Conservation (phyloP, 1,140 invertebrate genomes). For the Bradysia coprophila region DNA sequence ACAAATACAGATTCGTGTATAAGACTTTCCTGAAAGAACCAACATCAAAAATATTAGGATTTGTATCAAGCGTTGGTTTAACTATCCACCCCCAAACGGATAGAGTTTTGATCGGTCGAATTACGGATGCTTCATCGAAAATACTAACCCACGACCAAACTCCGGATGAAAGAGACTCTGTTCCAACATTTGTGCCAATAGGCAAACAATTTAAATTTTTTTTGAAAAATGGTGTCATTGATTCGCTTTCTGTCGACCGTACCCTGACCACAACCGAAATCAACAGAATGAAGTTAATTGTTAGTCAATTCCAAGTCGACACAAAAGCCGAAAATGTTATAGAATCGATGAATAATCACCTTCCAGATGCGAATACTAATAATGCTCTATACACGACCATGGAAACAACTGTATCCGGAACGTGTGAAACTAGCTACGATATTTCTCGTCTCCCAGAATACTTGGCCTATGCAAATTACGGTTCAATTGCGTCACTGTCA, state of each 20-base stretch:
- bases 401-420: constrained; percentile 47
- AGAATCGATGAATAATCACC: constrained; percentile 25
- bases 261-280: constrained; percentile 34
- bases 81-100: no score
- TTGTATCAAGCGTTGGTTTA: no score
- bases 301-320: constrained; percentile 43
- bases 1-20: no score
- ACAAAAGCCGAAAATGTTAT: constrained; percentile 26
- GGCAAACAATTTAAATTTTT: constrained; percentile 39
- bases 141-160: no score
- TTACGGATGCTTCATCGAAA: no score
- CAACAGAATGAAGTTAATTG: constrained; percentile 44
- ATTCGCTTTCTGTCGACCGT: constrained; percentile 7
- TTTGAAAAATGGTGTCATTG: constrained; percentile 30
- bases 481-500: constrained; percentile 22
- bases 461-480: constrained; percentile 27
- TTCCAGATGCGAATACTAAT: no score
- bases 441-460: constrained; percentile 33
- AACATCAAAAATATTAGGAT: no score
- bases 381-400: constrained; percentile 36
- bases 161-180: constrained; percentile 3
- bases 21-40: no score
- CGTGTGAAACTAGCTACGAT: constrained; percentile 44
- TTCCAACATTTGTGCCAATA: no score
- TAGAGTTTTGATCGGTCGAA: no score